These are phyloP conservation scores for Pilophorus perplexus DNA, from an alignment of 2,888 invertebrate genomes.

Conservation along the genomic window DNA sequence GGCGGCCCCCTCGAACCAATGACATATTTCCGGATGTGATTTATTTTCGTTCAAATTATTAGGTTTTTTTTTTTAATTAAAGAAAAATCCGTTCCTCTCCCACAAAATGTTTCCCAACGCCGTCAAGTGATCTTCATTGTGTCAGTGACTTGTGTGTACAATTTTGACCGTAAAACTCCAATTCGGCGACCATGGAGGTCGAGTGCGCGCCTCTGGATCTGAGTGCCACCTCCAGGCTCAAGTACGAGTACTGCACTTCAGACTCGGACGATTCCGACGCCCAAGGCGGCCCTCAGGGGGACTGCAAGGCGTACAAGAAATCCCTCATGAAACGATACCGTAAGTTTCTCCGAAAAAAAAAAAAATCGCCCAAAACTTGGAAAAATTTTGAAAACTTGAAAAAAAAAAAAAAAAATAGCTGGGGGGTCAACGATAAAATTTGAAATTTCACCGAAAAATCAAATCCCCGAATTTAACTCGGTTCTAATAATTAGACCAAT, in stretches of 20 bases:
- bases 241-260: conserved; percentile 49
- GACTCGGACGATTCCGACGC: conserved; percentile 50
- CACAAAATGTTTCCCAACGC: no score
- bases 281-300: conserved; percentile 48
- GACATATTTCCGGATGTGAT: conserved; percentile 23
- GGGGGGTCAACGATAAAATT: no score
- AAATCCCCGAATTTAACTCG: no score
- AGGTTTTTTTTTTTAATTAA: background rate
- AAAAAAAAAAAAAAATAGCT: no score
- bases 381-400: background rate
- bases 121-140: conserved; percentile 15
- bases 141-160: conserved; percentile 24
- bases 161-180: background rate
- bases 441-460: no score
- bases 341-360: conserved; percentile 58
- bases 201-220: conserved; percentile 71
- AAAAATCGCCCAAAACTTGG: background rate
- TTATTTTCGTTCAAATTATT: conserved; percentile 13
- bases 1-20: conserved; percentile 10
- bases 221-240: conserved; percentile 57
- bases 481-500: no score
- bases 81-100: no score
- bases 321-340: conserved; percentile 90
- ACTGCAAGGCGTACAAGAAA: conserved; percentile 75
- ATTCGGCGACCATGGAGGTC: conserved; percentile 55